Evolutionary conservation across 2,797 vertebrate genomes (phyloP).

Genomic region (Lacerta viridis): DNA sequence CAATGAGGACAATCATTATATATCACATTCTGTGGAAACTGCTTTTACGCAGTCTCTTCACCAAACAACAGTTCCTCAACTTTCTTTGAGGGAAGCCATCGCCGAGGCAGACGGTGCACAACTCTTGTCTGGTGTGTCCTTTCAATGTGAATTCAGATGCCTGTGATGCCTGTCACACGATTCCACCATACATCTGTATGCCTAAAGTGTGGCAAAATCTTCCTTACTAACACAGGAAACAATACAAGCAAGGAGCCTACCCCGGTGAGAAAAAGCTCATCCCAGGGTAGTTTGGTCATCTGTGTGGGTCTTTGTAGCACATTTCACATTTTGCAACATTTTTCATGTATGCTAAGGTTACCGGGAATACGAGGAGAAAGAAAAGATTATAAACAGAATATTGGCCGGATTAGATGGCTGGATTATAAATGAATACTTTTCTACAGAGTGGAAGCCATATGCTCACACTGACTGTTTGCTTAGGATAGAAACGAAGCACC

Average conservation of each 20-base stretch:
- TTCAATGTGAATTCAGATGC: not conserved
- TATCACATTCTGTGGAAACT: not conserved
- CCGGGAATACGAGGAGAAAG: slow-evolving; percentile 22
- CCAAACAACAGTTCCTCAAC: not conserved
- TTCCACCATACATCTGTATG: not conserved
- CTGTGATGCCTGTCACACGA: not conserved
- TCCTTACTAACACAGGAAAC: not conserved
- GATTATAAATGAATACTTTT: slow-evolving; percentile 20
- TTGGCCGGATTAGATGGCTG: slow-evolving; percentile 1
- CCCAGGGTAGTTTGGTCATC: not conserved
- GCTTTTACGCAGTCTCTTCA: not conserved
- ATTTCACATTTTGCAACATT: slow-evolving; percentile 58
- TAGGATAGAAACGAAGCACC: slow-evolving; percentile 38
- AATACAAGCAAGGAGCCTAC: not conserved
- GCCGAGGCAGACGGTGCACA: not conserved
- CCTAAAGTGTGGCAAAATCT: not conserved
- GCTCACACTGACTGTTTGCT: slow-evolving; percentile 16
- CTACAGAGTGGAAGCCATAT: slow-evolving; percentile 28
- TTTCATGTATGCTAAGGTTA: slow-evolving; percentile 26
- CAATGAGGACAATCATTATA: no score
- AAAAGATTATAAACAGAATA: slow-evolving; percentile 19
- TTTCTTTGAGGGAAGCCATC: not conserved
- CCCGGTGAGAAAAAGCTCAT: not conserved
- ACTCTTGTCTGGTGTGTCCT: not conserved
- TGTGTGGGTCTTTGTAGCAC: slow-evolving; percentile 12